These are phyloP conservation scores for Spheniscus humboldti DNA, from an alignment of 2,797 vertebrate species.

Conservation along the genomic window DNA sequence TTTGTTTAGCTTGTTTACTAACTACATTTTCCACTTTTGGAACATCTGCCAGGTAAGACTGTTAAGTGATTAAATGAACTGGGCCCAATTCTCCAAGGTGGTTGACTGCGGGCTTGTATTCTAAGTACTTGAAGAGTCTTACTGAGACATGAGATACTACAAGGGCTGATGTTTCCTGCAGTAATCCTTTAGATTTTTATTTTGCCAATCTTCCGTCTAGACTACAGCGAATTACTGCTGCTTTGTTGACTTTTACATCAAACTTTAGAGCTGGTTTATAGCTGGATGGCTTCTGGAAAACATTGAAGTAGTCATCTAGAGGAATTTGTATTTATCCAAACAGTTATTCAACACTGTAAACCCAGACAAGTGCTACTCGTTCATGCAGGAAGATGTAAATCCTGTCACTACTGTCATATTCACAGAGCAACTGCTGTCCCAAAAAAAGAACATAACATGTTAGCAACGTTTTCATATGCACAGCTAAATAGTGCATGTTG, in stretches of 20 bases:
- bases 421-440: neutral
- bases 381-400: neutral
- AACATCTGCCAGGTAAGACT: neutral
- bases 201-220: neutral
- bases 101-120: neutral
- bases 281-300: neutral
- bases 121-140: neutral
- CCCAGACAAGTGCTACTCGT: accelerated
- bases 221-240: neutral
- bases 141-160: neutral
- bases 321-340: neutral
- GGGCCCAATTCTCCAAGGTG: neutral
- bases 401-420: neutral
- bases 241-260: neutral
- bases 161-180: neutral
- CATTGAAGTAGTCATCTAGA: neutral
- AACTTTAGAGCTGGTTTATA: neutral
- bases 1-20: neutral
- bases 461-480: neutral
- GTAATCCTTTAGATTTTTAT: neutral
- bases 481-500: neutral
- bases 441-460: neutral
- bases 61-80: neutral
- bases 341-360: neutral
- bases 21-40: neutral